Conservation (phyloP, 2,888 invertebrate species). For the Melieria crassipennis region DNA sequence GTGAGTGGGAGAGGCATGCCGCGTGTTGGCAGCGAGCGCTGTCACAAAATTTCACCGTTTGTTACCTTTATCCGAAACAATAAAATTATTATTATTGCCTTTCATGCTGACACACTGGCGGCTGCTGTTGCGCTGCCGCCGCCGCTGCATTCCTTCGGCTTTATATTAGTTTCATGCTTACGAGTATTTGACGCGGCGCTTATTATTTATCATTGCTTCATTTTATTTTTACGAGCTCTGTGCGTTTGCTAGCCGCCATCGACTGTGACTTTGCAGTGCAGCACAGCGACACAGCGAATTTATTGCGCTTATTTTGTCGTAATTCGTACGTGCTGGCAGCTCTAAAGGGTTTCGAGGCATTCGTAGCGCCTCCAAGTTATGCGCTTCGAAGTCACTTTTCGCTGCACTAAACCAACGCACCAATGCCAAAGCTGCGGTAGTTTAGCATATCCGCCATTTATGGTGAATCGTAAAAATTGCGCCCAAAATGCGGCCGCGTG, state of each 20-base stretch:
- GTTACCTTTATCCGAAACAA: constrained; percentile 48
- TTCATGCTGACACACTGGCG: constrained; percentile 57
- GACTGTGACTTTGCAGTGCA: too few relatives aligned
- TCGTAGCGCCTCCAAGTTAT: neutral
- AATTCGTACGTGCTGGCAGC: constrained; percentile 16
- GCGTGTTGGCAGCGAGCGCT: too few relatives aligned
- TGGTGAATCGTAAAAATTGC: constrained; percentile 58
- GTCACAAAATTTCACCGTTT: neutral
- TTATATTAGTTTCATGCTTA: neutral
- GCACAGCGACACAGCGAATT: neutral
- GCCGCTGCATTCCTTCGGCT: neutral
- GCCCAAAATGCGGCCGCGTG: constrained; percentile 50
- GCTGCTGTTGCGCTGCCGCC: neutral
- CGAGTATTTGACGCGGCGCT: neutral
- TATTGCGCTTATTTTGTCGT: constrained; percentile 2
- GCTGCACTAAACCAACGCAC: constrained; percentile 7
- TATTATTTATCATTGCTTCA: constrained; percentile 13
- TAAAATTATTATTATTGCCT: constrained; percentile 63
- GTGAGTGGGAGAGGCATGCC: too few relatives aligned
- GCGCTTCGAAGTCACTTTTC: constrained; percentile 25
- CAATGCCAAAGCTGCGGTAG: constrained; percentile 32
- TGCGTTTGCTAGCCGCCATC: constrained; percentile 13
- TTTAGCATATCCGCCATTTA: constrained; percentile 58
- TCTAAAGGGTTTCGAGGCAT: constrained; percentile 11
- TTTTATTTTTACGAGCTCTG: constrained; percentile 21